Conservation (phyloP, 2,888 invertebrate species). For the Eupithecia centaureata region DNA sequence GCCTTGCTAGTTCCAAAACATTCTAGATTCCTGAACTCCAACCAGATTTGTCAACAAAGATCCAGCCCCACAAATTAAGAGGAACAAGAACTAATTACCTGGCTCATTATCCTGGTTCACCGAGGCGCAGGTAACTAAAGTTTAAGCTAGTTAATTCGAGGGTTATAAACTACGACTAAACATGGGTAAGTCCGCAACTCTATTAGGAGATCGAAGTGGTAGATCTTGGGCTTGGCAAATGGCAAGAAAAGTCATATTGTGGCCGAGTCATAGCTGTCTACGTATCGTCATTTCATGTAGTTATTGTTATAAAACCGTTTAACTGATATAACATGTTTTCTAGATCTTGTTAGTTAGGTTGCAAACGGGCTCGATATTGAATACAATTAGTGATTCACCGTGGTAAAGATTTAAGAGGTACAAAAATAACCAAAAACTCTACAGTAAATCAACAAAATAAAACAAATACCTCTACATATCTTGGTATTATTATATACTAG, state of each 20-base stretch:
- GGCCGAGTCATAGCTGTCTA: too few species aligned
- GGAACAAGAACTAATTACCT: slow-evolving; percentile 36
- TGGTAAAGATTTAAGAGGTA: too few species aligned
- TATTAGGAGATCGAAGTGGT: slow-evolving; percentile 5
- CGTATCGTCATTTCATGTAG: too few species aligned
- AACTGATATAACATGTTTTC: too few species aligned
- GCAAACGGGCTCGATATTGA: too few species aligned
- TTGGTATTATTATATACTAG: too few species aligned
- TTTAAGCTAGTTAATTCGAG: slow-evolving; percentile 35
- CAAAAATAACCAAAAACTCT: too few species aligned
- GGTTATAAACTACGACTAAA: slow-evolving; percentile 37
- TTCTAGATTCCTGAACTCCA: background rate
- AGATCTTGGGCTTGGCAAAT: background rate
- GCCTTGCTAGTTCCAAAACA: background rate
- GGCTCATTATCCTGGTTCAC: slow-evolving; percentile 39
- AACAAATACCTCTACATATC: too few species aligned
- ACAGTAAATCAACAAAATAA: too few species aligned
- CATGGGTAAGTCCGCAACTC: slow-evolving; percentile 30
- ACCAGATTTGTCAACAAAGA: slow-evolving; percentile 14
- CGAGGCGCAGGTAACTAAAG: slow-evolving; percentile 31
- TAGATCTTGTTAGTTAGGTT: too few species aligned
- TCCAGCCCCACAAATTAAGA: slow-evolving; percentile 34
- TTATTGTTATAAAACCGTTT: too few species aligned
- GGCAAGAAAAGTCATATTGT: background rate
- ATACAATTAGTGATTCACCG: too few species aligned